These are phyloP conservation scores for Perca flavescens DNA, from an alignment of 2,113 vertebrate species.

Conservation along the genomic window DNA sequence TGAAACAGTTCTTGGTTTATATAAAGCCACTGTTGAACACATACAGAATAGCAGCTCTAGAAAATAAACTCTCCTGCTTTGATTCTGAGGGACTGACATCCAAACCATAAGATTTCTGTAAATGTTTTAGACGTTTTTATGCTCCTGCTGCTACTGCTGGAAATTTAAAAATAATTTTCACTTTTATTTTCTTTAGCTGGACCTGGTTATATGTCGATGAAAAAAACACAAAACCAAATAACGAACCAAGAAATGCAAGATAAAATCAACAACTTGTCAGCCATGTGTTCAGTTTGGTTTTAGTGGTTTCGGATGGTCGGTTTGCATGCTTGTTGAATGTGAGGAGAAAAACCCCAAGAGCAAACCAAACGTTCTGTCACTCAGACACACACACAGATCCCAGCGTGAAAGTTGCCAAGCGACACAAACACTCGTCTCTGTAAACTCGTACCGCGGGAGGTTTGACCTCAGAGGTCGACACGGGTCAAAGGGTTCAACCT, in stretches of 20 bases:
- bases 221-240: background rate
- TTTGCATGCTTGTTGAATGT: background rate
- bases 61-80: too few relatives aligned
- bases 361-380: background rate
- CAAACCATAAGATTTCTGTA: too few relatives aligned
- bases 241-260: background rate
- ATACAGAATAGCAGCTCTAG: too few relatives aligned
- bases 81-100: too few relatives aligned
- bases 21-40: too few relatives aligned
- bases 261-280: background rate
- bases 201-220: background rate
- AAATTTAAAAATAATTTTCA: background rate
- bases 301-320: background rate
- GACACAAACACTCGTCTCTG: background rate
- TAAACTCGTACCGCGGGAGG: background rate
- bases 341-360: background rate
- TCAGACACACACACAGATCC: background rate
- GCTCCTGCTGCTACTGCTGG: background rate
- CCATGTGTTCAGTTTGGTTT: background rate
- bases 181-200: background rate
- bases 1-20: too few relatives aligned
- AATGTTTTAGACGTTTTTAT: too few relatives aligned
- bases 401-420: background rate
- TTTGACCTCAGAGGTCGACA: conserved; percentile 36
- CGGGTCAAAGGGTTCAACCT: conserved; percentile 44